Conservation (phyloP, 2,888 invertebrate species). For the Agelastica alni region DNA sequence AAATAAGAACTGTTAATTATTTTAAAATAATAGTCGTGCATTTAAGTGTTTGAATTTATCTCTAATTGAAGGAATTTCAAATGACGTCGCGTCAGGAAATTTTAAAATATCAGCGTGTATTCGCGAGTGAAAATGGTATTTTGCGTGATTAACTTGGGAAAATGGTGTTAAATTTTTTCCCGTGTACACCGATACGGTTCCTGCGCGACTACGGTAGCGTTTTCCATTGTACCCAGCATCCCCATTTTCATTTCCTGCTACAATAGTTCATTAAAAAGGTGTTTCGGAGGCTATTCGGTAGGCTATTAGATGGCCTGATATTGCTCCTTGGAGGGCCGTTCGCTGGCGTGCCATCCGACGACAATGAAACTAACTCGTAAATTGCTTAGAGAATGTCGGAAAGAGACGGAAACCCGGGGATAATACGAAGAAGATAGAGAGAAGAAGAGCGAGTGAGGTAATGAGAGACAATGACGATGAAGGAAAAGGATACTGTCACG, state of each 20-base stretch:
- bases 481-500: conserved; percentile 7
- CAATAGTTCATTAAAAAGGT: conserved; percentile 75
- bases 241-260: conserved; percentile 60
- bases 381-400: conserved; percentile 48
- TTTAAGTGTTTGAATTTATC: too few relatives aligned
- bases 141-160: too few relatives aligned
- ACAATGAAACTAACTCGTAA: conserved; percentile 59
- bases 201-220: conserved; percentile 3
- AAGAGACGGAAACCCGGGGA: conserved; percentile 24
- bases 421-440: conserved; percentile 14
- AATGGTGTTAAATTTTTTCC: background rate
- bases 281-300: conserved; percentile 72
- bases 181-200: background rate
- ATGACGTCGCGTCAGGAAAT: too few relatives aligned
- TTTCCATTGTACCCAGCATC: conserved; percentile 49
- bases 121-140: too few relatives aligned
- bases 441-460: conserved; percentile 2
- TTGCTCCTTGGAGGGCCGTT: conserved; percentile 60
- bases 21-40: too few relatives aligned
- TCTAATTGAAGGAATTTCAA: too few relatives aligned
- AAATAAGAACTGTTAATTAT: too few relatives aligned
- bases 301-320: conserved; percentile 67
- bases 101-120: too few relatives aligned
- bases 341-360: conserved; percentile 56
- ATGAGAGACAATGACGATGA: conserved; percentile 16